These are phyloP conservation scores for Myopa tessellatipennis DNA, from an alignment of 2,888 invertebrate species.

Conservation along the genomic window DNA sequence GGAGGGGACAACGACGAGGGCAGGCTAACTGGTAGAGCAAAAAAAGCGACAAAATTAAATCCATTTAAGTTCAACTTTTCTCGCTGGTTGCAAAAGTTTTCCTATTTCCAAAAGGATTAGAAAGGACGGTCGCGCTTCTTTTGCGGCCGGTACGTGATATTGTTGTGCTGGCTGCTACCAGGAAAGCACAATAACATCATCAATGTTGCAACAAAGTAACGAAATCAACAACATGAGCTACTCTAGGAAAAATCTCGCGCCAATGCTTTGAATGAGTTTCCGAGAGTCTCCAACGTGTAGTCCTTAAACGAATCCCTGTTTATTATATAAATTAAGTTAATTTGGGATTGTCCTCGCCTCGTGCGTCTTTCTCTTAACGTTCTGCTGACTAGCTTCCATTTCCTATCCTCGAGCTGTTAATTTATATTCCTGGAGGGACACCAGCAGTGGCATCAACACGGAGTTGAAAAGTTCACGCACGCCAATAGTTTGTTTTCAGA, in stretches of 20 bases:
- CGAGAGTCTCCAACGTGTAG: slow-evolving; percentile 40
- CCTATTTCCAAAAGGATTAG: slow-evolving; percentile 50
- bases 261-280: slow-evolving; percentile 24
- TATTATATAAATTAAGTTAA: slow-evolving; percentile 52
- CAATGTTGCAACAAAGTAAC: slow-evolving; percentile 9
- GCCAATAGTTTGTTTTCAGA: slow-evolving; percentile 30
- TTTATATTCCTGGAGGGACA: slow-evolving; percentile 29
- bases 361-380: no score
- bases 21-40: background rate
- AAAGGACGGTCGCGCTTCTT: slow-evolving; percentile 33
- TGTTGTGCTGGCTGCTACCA: slow-evolving; percentile 3
- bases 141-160: background rate
- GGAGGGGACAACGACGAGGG: no score
- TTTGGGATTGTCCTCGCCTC: slow-evolving; percentile 48
- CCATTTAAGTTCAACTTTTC: slow-evolving; percentile 33
- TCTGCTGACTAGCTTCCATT: no score
- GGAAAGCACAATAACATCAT: slow-evolving; percentile 34
- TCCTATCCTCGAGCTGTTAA: no score
- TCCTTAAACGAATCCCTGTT: slow-evolving; percentile 49
- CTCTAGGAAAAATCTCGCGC: slow-evolving; percentile 18
- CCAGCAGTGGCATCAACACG: slow-evolving; percentile 4
- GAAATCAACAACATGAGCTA: background rate
- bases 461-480: slow-evolving; percentile 7
- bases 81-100: slow-evolving; percentile 43
- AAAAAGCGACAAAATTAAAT: slow-evolving; percentile 1